Evolutionary conservation across 2,888 invertebrate genomes (phyloP), one percentile per base, ranked within the genome.

Genomic region (Rotaria macrura): DNA sequence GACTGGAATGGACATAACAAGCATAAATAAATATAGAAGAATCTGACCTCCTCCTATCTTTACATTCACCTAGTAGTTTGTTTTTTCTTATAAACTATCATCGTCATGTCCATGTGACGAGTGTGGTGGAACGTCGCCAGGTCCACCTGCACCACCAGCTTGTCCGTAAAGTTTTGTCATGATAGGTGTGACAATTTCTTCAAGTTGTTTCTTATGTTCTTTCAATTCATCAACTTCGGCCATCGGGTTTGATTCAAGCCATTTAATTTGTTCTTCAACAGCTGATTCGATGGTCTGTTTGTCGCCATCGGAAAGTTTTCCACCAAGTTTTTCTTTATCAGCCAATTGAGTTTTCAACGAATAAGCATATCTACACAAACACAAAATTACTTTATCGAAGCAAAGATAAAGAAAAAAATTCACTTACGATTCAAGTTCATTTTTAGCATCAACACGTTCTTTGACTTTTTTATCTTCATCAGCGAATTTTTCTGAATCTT

Each of bases 401-500:
- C 49, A 1, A 17, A 17, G 14, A 65, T 4, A 34, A 17, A 65
- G 5, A 5, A 14, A 57, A 57, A 7, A 14, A 29, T 5, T 14
- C 29, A 97, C 96, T 89, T 97, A 97, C 6, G 86, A 86, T 92
- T 99, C 98, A 85, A 99, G 93, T 90, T 98, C 98, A 91, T 98
- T 98, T 88, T 96, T 94, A 7, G 97, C 94, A 90, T 98, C 98
- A 7, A 98, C 96, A 85, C 95, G 93, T 91, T 97, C 91, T 87
- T 91, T 91, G 3, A 96, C 92, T 91, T 96, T 96, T 92, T 97
- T 97, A 92, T 99, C 99, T 88, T 99, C 98, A 89, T 98, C 98
- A 29, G 97, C 96, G 92, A 97, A 99, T 91, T 95, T 96, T 92
- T 99, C 99, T 1, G 98, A 97, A 90, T 99, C 98, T 87, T 95